Evolutionary conservation across 1,140 invertebrate species (phyloP).

Genomic region (Pantala flavescens): DNA sequence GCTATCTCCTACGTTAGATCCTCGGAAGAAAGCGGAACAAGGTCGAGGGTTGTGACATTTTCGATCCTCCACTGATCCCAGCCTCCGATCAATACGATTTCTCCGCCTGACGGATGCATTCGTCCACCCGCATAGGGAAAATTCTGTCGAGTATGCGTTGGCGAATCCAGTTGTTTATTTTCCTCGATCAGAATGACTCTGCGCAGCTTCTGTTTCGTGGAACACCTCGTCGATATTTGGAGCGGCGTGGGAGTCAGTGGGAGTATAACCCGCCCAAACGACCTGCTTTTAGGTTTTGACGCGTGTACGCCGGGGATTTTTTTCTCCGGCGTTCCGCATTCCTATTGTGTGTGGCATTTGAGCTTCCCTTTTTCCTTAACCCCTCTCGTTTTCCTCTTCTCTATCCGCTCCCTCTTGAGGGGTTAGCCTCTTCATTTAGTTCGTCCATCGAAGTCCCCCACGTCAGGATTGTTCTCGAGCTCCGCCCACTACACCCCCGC

Average conservation of each 20-base stretch:
- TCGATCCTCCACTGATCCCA: no score
- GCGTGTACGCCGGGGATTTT: not conserved
- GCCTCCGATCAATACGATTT: no score
- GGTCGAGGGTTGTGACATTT: no score
- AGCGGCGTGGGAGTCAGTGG: not conserved
- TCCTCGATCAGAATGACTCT: no score
- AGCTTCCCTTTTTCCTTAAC: not conserved
- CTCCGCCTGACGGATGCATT: no score
- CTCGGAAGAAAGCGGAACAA: no score
- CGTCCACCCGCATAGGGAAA: no score
- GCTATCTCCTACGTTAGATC: no score
- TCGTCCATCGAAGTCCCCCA: not conserved
- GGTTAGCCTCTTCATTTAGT: no score
- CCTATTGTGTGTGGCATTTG: constrained; percentile 2
- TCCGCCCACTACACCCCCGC: not conserved
- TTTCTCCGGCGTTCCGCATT: constrained; percentile 1
- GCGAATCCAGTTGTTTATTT: no score
- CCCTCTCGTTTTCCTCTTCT: not conserved
- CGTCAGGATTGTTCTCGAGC: not conserved
- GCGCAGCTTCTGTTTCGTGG: no score
- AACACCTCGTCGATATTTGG: not conserved
- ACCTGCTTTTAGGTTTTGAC: not conserved
- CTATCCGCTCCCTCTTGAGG: not conserved
- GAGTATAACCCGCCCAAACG: not conserved
- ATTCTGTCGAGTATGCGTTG: no score